Conservation (phyloP, 2,888 invertebrate genomes). For the Eristalis tenax region DNA sequence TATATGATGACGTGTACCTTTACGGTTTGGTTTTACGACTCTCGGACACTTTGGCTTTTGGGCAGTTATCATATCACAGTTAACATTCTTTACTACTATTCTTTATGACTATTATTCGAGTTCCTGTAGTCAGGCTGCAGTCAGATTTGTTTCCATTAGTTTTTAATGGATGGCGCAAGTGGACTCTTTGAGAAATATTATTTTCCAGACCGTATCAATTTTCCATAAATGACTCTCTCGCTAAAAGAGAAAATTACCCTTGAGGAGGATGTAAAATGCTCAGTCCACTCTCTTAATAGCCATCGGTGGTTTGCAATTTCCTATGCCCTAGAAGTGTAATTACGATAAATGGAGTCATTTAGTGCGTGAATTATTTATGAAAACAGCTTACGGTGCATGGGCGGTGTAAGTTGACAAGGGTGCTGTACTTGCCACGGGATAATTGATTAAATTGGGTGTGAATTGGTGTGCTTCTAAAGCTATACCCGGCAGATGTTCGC, state of each 20-base stretch:
- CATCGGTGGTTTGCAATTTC: neutral
- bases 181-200: no score
- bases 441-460: conserved; percentile 9
- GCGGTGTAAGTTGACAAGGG: neutral
- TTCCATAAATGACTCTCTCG: neutral
- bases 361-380: neutral
- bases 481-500: neutral
- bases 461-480: neutral
- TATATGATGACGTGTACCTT: no score
- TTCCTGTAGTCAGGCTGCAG: no score
- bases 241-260: neutral
- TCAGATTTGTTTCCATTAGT: no score
- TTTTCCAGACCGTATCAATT: neutral
- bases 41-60: no score
- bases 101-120: no score
- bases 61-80: no score
- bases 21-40: no score
- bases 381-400: neutral
- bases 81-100: no score
- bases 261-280: neutral
- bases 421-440: neutral
- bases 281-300: neutral
- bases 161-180: no score
- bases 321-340: neutral
- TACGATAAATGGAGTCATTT: conserved; percentile 12